Evolutionary conservation across 2,888 invertebrate genomes (phyloP).

Genomic region (Panopea generosa): DNA sequence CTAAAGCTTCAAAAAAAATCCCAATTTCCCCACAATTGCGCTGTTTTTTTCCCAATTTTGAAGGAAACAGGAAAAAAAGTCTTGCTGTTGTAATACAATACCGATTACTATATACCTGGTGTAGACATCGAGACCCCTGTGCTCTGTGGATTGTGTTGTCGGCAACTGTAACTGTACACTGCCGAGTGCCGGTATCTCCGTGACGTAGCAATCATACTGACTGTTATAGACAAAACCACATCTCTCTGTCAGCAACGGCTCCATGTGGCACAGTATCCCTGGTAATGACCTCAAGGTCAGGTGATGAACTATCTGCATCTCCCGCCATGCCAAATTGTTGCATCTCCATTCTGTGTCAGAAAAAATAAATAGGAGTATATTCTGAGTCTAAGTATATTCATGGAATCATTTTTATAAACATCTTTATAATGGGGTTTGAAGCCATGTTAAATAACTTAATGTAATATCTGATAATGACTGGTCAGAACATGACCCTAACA

Average conservation of each 20-base stretch:
- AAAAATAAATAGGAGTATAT: neutral
- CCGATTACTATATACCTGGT: constrained; percentile 15
- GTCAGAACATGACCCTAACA: no score
- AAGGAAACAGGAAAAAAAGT: no score
- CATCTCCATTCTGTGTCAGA: constrained; percentile 26
- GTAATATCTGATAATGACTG: no score
- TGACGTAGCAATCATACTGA: constrained; percentile 29
- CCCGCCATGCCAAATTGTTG: constrained; percentile 23
- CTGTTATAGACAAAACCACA: constrained; percentile 30
- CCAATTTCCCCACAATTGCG: no score
- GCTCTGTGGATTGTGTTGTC: constrained; percentile 3
- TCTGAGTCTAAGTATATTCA: neutral
- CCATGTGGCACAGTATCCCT: constrained; percentile 28
- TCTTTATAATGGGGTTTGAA: no score
- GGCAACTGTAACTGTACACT: constrained; percentile 34
- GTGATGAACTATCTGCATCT: constrained; percentile 22
- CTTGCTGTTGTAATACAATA: no score
- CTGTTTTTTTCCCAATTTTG: no score
- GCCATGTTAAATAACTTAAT: no score
- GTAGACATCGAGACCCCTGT: constrained; percentile 24
- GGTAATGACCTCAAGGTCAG: constrained; percentile 22
- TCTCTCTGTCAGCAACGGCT: constrained; percentile 26
- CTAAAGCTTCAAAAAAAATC: no score
- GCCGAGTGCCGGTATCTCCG: constrained; percentile 5
- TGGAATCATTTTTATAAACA: no score